phyloP scores from a whole-genome alignment of 1,140 invertebrate genomes.

The Lutraria rhynchaena region DNA sequence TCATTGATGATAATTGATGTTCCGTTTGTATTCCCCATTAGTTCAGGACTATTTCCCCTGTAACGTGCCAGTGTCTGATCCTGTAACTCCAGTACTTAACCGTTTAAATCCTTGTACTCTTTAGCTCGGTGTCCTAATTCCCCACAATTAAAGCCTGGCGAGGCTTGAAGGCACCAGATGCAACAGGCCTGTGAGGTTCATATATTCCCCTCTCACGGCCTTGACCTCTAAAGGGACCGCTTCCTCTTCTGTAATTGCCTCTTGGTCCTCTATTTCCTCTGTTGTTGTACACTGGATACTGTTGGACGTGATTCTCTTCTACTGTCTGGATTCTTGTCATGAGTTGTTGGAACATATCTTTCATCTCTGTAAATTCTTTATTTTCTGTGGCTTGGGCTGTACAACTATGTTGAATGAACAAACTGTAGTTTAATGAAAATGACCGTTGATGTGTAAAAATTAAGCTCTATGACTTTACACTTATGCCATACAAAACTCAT shows the following conservation, averaged over 20 bases:
- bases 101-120: constrained; percentile 10
- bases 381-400: constrained; percentile 6
- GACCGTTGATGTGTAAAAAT: too few relatives aligned
- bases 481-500: too few relatives aligned
- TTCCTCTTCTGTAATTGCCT: not conserved
- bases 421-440: too few relatives aligned
- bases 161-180: not conserved
- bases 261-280: constrained; percentile 4
- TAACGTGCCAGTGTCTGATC: not conserved
- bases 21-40: not conserved
- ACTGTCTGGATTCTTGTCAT: not conserved
- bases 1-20: constrained; percentile 1
- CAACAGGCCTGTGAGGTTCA: not conserved
- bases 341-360: constrained; percentile 1
- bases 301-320: not conserved
- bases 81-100: not conserved
- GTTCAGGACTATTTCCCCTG: not conserved
- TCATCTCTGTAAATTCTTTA: not conserved
- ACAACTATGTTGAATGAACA: too few relatives aligned
- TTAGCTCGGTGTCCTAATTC: not conserved
- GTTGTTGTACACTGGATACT: not conserved
- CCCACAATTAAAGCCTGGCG: too few relatives aligned
- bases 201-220: not conserved
- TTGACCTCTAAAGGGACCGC: not conserved
- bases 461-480: too few relatives aligned